phyloP scores from a whole-genome alignment of 2,113 vertebrate species.

The Rhea americana region DNA sequence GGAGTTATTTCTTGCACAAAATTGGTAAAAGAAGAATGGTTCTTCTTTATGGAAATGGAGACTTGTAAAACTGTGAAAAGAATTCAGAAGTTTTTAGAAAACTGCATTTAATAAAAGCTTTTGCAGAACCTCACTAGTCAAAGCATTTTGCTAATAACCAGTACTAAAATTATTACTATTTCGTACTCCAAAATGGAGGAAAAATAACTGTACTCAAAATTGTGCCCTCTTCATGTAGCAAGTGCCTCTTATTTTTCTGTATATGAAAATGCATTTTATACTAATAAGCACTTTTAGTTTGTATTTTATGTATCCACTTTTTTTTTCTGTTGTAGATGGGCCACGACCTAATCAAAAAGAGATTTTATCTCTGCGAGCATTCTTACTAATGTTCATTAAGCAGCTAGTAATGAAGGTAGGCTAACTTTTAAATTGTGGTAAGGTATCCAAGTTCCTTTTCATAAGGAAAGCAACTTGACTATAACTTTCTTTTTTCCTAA shows the following conservation, averaged over 20 bases:
- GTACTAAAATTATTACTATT: background rate
- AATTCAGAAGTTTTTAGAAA: background rate
- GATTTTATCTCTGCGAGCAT: conserved; percentile 89
- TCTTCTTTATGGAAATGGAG: no score
- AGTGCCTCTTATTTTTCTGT: background rate
- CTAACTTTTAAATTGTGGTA: background rate
- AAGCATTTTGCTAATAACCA: background rate
- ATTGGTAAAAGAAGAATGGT: no score
- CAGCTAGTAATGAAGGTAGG: conserved; percentile 97
- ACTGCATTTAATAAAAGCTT: background rate
- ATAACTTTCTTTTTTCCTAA: background rate
- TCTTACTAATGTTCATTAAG: conserved; percentile 93
- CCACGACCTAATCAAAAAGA: conserved; percentile 92
- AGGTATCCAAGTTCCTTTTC: background rate
- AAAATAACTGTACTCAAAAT: background rate
- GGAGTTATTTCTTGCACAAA: background rate
- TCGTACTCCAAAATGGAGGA: background rate
- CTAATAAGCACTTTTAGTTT: background rate
- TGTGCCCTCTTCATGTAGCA: background rate
- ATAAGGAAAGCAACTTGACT: background rate
- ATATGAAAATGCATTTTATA: background rate
- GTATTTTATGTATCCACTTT: background rate
- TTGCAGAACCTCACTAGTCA: background rate
- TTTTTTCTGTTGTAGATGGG: conserved; percentile 80
- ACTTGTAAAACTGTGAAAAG: background rate